Conservation (phyloP, 2,888 invertebrate species). For the Cantharis lateralis region DNA sequence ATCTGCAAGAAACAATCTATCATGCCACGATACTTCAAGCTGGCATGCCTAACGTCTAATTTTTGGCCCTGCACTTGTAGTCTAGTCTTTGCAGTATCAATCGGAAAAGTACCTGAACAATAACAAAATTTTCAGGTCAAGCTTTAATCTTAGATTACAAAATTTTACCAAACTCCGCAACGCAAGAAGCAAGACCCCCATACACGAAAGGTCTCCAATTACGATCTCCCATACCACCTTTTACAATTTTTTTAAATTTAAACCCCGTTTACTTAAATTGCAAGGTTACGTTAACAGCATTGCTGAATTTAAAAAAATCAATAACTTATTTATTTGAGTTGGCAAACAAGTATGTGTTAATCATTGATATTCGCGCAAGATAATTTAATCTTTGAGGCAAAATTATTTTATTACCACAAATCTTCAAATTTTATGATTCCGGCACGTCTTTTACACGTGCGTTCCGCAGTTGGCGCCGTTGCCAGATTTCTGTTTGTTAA, state of each 20-base stretch:
- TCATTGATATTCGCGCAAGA: background rate
- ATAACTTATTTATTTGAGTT: background rate
- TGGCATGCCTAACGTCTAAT: slow-evolving; percentile 74
- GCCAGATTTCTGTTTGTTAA: background rate
- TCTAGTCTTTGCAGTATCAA: slow-evolving; percentile 93
- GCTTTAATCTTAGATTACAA: slow-evolving; percentile 1
- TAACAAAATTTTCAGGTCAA: slow-evolving; percentile 14
- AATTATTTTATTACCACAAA: background rate
- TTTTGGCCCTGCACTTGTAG: slow-evolving; percentile 93
- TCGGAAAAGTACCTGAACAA: slow-evolving; percentile 86
- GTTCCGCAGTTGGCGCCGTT: background rate
- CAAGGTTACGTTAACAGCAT: background rate
- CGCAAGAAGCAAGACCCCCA: slow-evolving; percentile 91
- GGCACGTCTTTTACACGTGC: background rate
- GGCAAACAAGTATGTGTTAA: background rate
- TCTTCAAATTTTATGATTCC: background rate
- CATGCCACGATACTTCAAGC: slow-evolving; percentile 87
- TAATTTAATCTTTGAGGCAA: background rate
- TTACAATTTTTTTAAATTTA: slow-evolving; percentile 9
- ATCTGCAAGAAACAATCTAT: slow-evolving; percentile 88
- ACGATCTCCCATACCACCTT: slow-evolving; percentile 71
- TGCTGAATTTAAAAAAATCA: background rate
- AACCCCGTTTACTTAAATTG: background rate
- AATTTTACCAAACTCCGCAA: slow-evolving; percentile 87
- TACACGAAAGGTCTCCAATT: slow-evolving; percentile 95